phyloP scores from a whole-genome alignment of 2,797 vertebrate species.

The Decapterus maruadsi region DNA sequence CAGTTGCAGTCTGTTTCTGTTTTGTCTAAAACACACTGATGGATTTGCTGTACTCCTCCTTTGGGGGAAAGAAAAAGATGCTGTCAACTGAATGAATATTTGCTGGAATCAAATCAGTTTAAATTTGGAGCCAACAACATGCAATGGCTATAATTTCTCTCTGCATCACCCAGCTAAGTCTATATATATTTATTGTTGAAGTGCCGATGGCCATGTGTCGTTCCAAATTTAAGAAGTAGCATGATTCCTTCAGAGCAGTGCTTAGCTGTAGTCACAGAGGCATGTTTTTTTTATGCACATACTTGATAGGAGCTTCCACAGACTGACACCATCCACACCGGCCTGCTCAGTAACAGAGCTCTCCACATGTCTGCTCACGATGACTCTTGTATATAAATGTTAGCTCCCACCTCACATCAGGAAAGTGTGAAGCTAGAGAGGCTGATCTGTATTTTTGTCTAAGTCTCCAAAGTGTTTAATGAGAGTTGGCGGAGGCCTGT shows the following conservation, averaged over 20 bases:
- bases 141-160: slow-evolving; percentile 51
- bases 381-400: slow-evolving; percentile 67
- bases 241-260: slow-evolving; percentile 31
- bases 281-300: slow-evolving; percentile 36
- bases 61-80: slow-evolving; percentile 40
- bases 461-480: slow-evolving; percentile 82
- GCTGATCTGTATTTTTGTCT: slow-evolving; percentile 79
- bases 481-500: slow-evolving; percentile 78
- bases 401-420: slow-evolving; percentile 68
- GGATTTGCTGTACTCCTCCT: slow-evolving; percentile 48
- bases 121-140: slow-evolving; percentile 57
- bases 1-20: slow-evolving; percentile 31
- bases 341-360: slow-evolving; percentile 44
- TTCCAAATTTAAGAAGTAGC: slow-evolving; percentile 52
- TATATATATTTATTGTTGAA: slow-evolving; percentile 41
- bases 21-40: slow-evolving; percentile 49
- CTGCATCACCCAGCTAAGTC: slow-evolving; percentile 12
- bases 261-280: slow-evolving; percentile 23
- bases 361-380: slow-evolving; percentile 40
- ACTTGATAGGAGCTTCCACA: slow-evolving; percentile 28
- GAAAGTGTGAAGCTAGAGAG: slow-evolving; percentile 70
- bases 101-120: slow-evolving; percentile 60
- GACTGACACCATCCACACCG: slow-evolving; percentile 24
- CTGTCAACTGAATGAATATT: slow-evolving; percentile 57
- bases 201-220: slow-evolving; percentile 51